Evolutionary conservation across 1,140 invertebrate species (phyloP).

Genomic region (Apis dorsata): DNA sequence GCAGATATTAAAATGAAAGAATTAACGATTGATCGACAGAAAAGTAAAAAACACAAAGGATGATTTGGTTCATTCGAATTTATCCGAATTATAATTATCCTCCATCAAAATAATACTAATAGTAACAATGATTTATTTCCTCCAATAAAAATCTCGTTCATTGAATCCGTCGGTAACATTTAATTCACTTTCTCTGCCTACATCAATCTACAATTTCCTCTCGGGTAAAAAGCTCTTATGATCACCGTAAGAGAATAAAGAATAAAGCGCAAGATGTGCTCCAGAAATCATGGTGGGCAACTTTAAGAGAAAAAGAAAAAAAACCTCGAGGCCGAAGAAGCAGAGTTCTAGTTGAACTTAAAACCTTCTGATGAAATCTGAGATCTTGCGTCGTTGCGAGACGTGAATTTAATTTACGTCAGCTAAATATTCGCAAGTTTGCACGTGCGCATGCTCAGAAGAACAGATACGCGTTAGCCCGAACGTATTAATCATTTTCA

Average conservation of each 20-base stretch:
- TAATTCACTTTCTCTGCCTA: slow-evolving; percentile 1
- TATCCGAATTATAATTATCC: too few relatives aligned
- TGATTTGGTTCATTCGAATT: too few relatives aligned
- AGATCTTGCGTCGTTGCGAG: neutral
- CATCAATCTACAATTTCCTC: slow-evolving; percentile 14
- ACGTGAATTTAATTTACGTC: neutral
- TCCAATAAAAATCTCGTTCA: neutral
- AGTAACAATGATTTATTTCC: slow-evolving; percentile 1
- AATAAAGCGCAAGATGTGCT: neutral
- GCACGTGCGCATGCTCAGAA: neutral
- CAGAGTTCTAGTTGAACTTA: neutral
- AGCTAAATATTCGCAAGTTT: neutral
- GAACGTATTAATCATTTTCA: slow-evolving; percentile 3
- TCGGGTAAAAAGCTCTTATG: neutral
- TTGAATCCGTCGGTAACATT: neutral
- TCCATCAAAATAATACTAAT: neutral
- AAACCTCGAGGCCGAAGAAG: too few relatives aligned
- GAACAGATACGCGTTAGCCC: neutral
- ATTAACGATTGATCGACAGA: too few relatives aligned
- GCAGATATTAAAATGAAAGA: too few relatives aligned
- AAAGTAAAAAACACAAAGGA: too few relatives aligned
- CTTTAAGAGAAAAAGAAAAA: neutral
- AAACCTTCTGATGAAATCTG: neutral
- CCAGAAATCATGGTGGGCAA: neutral
- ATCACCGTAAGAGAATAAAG: neutral